Percentiles rank a stretch among this genome's conserved stretches.
These are phyloP conservation scores for Rhinogobio ventralis DNA, from an alignment of 2,797 vertebrate species.

Conservation along the genomic window DNA sequence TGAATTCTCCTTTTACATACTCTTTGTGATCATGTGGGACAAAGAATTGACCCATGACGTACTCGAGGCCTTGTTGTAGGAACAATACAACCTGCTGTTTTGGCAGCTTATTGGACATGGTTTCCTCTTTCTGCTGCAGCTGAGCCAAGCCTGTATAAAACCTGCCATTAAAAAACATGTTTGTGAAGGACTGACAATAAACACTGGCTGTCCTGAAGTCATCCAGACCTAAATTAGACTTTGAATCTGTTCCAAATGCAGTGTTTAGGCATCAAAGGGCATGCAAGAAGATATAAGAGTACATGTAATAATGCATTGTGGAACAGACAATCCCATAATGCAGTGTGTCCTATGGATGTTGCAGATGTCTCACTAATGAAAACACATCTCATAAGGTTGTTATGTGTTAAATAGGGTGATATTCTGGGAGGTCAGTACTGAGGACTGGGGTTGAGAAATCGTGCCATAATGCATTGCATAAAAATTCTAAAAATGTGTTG, in stretches of 20 bases:
- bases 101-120: conserved; percentile 61
- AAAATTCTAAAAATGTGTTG: no score
- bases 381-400: no score
- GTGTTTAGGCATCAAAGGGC: not conserved
- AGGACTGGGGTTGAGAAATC: no score
- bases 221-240: not conserved
- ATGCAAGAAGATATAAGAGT: not conserved
- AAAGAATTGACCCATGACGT: conserved; percentile 70
- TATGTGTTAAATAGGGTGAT: no score
- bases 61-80: conserved; percentile 78
- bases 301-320: not conserved
- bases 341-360: no score
- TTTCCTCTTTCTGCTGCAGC: conserved; percentile 68
- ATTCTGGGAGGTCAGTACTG: no score
- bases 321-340: not conserved
- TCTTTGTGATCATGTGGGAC: conserved; percentile 54
- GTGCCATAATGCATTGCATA: no score
- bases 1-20: conserved; percentile 34
- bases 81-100: conserved; percentile 71
- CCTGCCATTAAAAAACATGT: conserved; percentile 58
- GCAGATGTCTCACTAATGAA: no score
- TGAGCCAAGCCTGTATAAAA: conserved; percentile 76
- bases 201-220: not conserved
- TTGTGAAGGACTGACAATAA: not conserved
- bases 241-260: no score